Evolutionary conservation across 1,140 invertebrate species (phyloP), one percentile per base, ranked within the genome.

Genomic region (Drosophila mauritiana): DNA sequence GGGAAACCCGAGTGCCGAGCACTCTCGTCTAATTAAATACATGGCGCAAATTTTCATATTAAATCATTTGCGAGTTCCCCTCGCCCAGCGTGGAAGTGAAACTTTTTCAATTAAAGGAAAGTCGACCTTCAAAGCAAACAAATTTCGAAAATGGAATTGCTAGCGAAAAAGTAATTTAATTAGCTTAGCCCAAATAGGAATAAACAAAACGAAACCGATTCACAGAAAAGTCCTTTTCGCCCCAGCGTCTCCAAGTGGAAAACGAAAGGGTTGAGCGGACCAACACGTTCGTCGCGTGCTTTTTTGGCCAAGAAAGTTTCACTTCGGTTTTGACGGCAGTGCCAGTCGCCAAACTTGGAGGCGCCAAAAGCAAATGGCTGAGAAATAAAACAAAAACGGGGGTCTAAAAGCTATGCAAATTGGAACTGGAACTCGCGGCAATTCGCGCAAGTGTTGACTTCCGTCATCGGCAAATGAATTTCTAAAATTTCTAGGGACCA

Each of bases 141-240:
- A 76, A 61, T 85, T 85, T 77, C 46, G 13, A 65, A 83, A 84
- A 83, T 88, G 83, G 67, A 83, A 86, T 89, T 89, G 83, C 84
- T 76, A 75, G 78, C 48, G 55, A 68, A 80, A 88, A 88, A 88
- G 79, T 88, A 88, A 88, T 88, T 88, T 83, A 88, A 88, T 88
- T 88, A 88, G 84, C 81, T 73, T 84, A 80, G 61, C 73, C 72
- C 62, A 85, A 76, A 86, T 76, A 76, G 48, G 65, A 79, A 82
- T 55, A 59, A 68, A 64, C 45, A 65, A 65, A 69, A 62, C 39
- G 54, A 59, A 55, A 43, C 22, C 37, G 42, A 57, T 52, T 43
- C 22, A 22, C 56, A 27, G 48, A 34, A 34, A 36, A 77, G 62
- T 75, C 69, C 73, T 82, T 56, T 63, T 12, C 34, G 5, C 11